A percentile compares a stretch with the other conserved stretches of the same genome.
Evolutionary conservation across 1,140 invertebrate genomes (phyloP).

Genomic region (Drosophila suzukii): DNA sequence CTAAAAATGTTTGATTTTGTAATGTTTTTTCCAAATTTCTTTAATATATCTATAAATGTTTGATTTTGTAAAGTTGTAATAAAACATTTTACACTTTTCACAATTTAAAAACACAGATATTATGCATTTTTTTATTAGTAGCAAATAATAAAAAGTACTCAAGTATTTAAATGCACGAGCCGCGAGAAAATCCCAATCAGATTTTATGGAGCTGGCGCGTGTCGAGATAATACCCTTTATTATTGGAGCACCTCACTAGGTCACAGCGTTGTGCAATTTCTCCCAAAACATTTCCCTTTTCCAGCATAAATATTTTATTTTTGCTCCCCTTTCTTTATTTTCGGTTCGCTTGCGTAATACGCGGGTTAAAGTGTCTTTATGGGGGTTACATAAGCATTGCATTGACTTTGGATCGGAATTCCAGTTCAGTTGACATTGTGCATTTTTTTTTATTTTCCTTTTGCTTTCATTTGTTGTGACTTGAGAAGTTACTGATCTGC

Average conservation of each 20-base stretch:
- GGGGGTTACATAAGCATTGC: slow-evolving; percentile 67
- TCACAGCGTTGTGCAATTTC: slow-evolving; percentile 38
- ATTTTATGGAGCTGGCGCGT: slow-evolving; percentile 29
- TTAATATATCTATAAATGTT: too few relatives aligned
- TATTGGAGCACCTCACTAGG: slow-evolving; percentile 20
- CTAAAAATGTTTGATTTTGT: too few relatives aligned
- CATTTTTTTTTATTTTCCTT: slow-evolving; percentile 37
- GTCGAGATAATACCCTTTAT: slow-evolving; percentile 14
- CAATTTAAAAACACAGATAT: too few relatives aligned
- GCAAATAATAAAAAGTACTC: too few relatives aligned
- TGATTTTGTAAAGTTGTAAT: too few relatives aligned
- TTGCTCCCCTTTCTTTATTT: slow-evolving; percentile 18
- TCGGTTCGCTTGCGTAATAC: slow-evolving; percentile 57
- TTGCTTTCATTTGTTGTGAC: slow-evolving; percentile 8
- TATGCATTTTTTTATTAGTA: too few relatives aligned
- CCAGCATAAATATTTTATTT: slow-evolving; percentile 35
- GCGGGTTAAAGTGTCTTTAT: not conserved
- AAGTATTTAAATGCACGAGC: not conserved
- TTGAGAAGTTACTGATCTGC: slow-evolving; percentile 37
- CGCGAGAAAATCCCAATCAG: not conserved
- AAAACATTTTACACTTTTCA: too few relatives aligned
- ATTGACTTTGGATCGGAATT: slow-evolving; percentile 75
- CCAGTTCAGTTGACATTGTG: slow-evolving; percentile 59
- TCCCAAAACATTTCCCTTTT: slow-evolving; percentile 17
- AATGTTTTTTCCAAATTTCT: too few relatives aligned